Percentiles rank a stretch among this genome's conserved stretches.
phyloP scores from a whole-genome alignment of 1,140 invertebrate species.

The Heliconius melpomene region DNA sequence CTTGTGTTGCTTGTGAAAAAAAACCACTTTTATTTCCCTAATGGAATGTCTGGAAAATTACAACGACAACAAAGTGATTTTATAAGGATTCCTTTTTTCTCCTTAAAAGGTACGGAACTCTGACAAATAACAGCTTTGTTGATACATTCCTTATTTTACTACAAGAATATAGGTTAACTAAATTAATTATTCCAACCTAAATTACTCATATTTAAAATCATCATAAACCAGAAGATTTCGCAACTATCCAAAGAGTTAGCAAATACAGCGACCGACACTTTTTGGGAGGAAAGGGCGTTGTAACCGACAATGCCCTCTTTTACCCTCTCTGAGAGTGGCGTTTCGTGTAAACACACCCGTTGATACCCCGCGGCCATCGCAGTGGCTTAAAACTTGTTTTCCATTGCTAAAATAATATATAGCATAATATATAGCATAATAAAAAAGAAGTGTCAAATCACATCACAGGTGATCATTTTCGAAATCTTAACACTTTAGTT shows the following conservation, averaged over 20 bases:
- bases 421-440: too few species aligned
- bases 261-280: constrained; percentile 25
- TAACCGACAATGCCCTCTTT: constrained; percentile 29
- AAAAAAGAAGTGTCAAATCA: background rate
- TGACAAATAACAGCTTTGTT: too few species aligned
- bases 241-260: constrained; percentile 18
- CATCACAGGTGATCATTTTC: background rate
- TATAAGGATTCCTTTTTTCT: too few species aligned
- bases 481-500: background rate
- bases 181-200: too few species aligned
- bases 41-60: too few species aligned
- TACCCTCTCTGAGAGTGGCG: constrained; percentile 47
- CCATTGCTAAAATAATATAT: constrained; percentile 13
- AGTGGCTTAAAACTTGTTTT: constrained; percentile 48
- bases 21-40: too few species aligned
- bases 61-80: background rate
- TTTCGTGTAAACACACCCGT: constrained; percentile 55
- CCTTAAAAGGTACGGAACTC: too few species aligned
- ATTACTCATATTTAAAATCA: too few species aligned
- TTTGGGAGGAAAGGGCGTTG: constrained; percentile 23
- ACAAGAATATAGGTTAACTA: too few species aligned
- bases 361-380: constrained; percentile 50
- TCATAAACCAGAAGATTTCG: background rate
- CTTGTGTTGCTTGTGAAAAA: too few species aligned
- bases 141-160: too few species aligned